phyloP scores from a whole-genome alignment of 2,797 vertebrate genomes.

The Xyrichtys novacula region DNA sequence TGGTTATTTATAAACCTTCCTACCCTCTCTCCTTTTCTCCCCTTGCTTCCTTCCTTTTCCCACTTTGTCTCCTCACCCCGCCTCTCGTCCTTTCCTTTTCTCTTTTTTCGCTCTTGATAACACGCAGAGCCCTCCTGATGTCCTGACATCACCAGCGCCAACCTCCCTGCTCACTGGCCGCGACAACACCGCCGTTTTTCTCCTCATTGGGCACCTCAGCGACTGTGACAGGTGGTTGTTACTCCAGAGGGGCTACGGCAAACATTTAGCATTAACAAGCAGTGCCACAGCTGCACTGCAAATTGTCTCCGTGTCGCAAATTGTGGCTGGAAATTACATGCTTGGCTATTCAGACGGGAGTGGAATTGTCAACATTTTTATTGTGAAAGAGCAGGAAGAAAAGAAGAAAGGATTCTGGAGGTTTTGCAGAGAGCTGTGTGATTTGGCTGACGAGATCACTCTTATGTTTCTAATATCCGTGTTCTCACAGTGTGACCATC shows the following conservation, averaged over 20 bases:
- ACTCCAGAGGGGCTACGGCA: slow-evolving; percentile 42
- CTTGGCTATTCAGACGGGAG: slow-evolving; percentile 31
- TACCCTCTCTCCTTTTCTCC: slow-evolving; percentile 47
- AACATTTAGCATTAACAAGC: slow-evolving; percentile 58
- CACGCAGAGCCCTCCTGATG: slow-evolving; percentile 56
- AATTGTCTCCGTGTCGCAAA: slow-evolving; percentile 46
- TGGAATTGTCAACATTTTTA: slow-evolving; percentile 31
- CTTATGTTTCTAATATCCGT: neutral
- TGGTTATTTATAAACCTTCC: slow-evolving; percentile 85
- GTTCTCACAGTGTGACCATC: neutral
- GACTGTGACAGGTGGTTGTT: slow-evolving; percentile 74
- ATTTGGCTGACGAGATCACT: neutral
- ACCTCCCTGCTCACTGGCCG: slow-evolving; percentile 48
- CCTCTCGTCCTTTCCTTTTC: neutral
- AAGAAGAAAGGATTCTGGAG: slow-evolving; percentile 7
- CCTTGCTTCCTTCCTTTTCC: slow-evolving; percentile 42
- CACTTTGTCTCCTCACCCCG: slow-evolving; percentile 25
- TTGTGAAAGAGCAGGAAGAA: slow-evolving; percentile 18
- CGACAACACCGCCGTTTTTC: slow-evolving; percentile 51
- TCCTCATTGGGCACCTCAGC: slow-evolving; percentile 62
- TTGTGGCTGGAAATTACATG: slow-evolving; percentile 44
- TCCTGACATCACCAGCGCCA: slow-evolving; percentile 58
- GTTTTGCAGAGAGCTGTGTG: neutral
- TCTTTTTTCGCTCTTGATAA: slow-evolving; percentile 36
- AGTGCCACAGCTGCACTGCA: slow-evolving; percentile 49